A percentile compares a stretch with the other conserved stretches of the same genome.
These are phyloP conservation scores for Cabera pusaria DNA, from an alignment of 2,888 invertebrate genomes.

Conservation along the genomic window DNA sequence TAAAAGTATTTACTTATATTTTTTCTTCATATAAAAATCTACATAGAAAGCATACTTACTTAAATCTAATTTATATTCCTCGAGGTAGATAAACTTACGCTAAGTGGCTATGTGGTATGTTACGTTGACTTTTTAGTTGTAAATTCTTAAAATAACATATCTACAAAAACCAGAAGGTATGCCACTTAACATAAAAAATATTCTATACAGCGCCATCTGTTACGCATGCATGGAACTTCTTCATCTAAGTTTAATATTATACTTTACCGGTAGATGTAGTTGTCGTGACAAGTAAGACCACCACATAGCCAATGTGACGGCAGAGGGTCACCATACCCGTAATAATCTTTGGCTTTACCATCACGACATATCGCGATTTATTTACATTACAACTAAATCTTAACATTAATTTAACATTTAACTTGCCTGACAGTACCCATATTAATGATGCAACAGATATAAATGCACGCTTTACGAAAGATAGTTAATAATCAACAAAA, in stretches of 20 bases:
- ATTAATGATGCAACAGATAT: slow-evolving; percentile 41
- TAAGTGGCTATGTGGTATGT: slow-evolving; percentile 54
- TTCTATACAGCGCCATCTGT: slow-evolving; percentile 12
- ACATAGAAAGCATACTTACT: slow-evolving; percentile 75
- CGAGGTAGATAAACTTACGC: slow-evolving; percentile 81
- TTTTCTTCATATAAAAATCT: slow-evolving; percentile 79
- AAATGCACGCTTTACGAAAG: too few species aligned
- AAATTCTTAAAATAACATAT: slow-evolving; percentile 11
- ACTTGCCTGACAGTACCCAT: slow-evolving; percentile 54
- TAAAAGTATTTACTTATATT: slow-evolving; percentile 61
- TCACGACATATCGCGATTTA: slow-evolving; percentile 81
- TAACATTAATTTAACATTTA: slow-evolving; percentile 50
- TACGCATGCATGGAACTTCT: slow-evolving; percentile 1
- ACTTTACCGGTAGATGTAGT: slow-evolving; percentile 8
- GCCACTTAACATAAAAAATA: slow-evolving; percentile 1
- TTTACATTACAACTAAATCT: slow-evolving; percentile 58
- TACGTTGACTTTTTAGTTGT: slow-evolving; percentile 43
- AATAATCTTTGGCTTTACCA: slow-evolving; percentile 84
- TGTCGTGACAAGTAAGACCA: slow-evolving; percentile 42
- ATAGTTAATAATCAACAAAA: too few species aligned
- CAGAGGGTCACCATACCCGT: slow-evolving; percentile 84
- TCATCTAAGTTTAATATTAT: slow-evolving; percentile 7
- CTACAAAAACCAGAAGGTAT: background rate
- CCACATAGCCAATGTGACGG: slow-evolving; percentile 74
- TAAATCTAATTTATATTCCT: slow-evolving; percentile 72